A percentile compares a stretch with the other conserved stretches of the same genome.
Conservation (phyloP, 92 coral and sea anemone genomes). For the Paragorgia papillata region DNA sequence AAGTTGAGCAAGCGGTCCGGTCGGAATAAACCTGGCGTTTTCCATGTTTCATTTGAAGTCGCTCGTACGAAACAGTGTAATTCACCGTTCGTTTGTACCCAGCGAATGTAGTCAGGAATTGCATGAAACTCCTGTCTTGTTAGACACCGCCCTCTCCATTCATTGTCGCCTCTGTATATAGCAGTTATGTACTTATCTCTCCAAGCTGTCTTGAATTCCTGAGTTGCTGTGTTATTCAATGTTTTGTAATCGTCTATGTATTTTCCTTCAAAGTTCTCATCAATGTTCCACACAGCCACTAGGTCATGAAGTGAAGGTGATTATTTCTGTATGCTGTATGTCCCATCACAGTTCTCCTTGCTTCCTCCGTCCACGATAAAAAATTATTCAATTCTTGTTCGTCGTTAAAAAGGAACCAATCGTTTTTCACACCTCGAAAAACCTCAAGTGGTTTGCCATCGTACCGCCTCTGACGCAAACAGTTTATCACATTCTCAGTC, state of each 20-base stretch:
- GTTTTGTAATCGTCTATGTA: slow-evolving; percentile 32
- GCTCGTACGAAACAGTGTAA: slow-evolving; percentile 32
- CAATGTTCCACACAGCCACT: slow-evolving; percentile 23
- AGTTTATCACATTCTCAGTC: slow-evolving; percentile 52
- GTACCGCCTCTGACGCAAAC: no score
- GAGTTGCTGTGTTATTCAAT: background rate
- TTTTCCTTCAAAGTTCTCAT: slow-evolving; percentile 18
- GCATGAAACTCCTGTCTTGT: background rate
- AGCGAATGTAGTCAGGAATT: slow-evolving; percentile 28
- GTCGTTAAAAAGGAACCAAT: slow-evolving; percentile 8
- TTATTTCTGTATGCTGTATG: slow-evolving; percentile 9
- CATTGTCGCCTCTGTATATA: background rate
- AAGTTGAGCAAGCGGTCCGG: slow-evolving; percentile 24
- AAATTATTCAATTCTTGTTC: slow-evolving; percentile 23
- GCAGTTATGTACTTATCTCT: slow-evolving; percentile 9
- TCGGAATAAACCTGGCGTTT: slow-evolving; percentile 27
- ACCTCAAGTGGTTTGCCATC: slow-evolving; percentile 31
- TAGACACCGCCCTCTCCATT: slow-evolving; percentile 4
- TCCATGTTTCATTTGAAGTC: background rate
- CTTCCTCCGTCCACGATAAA: slow-evolving; percentile 19
- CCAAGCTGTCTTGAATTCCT: slow-evolving; percentile 22
- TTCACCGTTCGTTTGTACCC: slow-evolving; percentile 26
- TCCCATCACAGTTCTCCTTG: background rate
- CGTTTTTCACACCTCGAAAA: background rate
- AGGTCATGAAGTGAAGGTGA: slow-evolving; percentile 17